A percentile compares a stretch with the other conserved stretches of the same genome.
Evolutionary conservation across 1,140 invertebrate genomes (phyloP).

Genomic region (Druon quercuslanigerum): DNA sequence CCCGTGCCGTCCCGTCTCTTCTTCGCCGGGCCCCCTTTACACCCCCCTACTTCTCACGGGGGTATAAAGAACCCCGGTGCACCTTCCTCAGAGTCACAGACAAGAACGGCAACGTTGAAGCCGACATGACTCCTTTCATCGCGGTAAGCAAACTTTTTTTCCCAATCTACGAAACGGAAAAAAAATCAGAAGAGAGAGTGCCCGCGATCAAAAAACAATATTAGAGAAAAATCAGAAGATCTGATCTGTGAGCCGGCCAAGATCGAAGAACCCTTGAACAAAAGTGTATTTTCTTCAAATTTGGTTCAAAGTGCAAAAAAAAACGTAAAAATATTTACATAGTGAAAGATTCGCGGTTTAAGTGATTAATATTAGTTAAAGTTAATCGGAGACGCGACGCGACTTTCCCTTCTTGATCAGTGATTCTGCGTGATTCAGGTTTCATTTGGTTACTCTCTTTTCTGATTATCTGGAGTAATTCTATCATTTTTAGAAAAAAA

Average conservation of each 20-base stretch:
- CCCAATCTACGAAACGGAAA: constrained; percentile 18
- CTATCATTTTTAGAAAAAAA: no score
- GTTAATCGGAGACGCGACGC: neutral
- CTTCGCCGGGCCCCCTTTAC: constrained; percentile 46
- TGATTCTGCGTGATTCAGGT: neutral
- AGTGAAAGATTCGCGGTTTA: constrained; percentile 8
- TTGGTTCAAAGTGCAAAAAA: constrained; percentile 9
- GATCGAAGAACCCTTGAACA: neutral
- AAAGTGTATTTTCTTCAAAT: constrained; percentile 7
- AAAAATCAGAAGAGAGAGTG: neutral
- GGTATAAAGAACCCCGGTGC: constrained; percentile 72
- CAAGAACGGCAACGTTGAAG: constrained; percentile 74
- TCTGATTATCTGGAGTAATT: no score
- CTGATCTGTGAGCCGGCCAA: neutral
- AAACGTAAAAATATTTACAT: neutral
- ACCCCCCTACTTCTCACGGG: constrained; percentile 52
- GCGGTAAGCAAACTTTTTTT: constrained; percentile 71
- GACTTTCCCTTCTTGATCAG: constrained; percentile 34
- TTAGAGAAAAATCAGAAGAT: neutral
- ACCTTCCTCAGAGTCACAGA: constrained; percentile 73
- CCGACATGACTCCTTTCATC: constrained; percentile 75
- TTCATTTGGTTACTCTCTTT: no score
- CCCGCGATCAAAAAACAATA: neutral
- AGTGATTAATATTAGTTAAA: no score
- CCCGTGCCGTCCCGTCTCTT: constrained; percentile 52